A percentile compares a stretch with the other conserved stretches of the same genome.
Evolutionary conservation across 2,113 vertebrate species (phyloP).

Genomic region (Sinocyclocheilus anshuiensis): DNA sequence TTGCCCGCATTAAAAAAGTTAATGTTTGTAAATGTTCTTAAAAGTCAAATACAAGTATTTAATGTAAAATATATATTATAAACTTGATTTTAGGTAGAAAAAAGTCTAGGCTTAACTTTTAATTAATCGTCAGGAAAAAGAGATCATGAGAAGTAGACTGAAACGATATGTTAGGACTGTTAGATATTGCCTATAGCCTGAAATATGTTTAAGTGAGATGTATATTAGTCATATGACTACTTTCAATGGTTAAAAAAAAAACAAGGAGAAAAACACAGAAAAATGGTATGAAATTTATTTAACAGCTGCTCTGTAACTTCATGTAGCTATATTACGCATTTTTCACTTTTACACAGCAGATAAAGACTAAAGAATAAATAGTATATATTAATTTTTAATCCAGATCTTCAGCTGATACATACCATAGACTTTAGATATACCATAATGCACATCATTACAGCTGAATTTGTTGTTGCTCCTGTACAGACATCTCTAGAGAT

Average conservation of each 20-base stretch:
- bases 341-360: constrained; percentile 16
- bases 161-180: not conserved
- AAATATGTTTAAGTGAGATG: not conserved
- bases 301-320: constrained; percentile 1
- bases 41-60: not conserved
- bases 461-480: not conserved
- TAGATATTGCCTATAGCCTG: not conserved
- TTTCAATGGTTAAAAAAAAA: too few species aligned
- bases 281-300: not conserved
- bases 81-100: not conserved
- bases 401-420: constrained; percentile 4
- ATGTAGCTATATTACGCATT: not conserved
- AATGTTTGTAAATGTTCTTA: too few species aligned
- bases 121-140: too few species aligned
- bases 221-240: not conserved
- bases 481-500: not conserved
- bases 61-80: not conserved
- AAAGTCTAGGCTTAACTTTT: too few species aligned
- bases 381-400: constrained; percentile 29
- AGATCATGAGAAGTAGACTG: not conserved
- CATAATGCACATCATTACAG: not conserved
- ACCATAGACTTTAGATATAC: not conserved
- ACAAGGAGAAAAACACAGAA: not conserved
- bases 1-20: not conserved
- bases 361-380: constrained; percentile 35